A percentile compares a stretch with the other conserved stretches of the same genome.
Evolutionary conservation across 30 jellyfish, hydroid and myxozoan genomes (phyloP).

Genomic region (Catostylus mosaicus): DNA sequence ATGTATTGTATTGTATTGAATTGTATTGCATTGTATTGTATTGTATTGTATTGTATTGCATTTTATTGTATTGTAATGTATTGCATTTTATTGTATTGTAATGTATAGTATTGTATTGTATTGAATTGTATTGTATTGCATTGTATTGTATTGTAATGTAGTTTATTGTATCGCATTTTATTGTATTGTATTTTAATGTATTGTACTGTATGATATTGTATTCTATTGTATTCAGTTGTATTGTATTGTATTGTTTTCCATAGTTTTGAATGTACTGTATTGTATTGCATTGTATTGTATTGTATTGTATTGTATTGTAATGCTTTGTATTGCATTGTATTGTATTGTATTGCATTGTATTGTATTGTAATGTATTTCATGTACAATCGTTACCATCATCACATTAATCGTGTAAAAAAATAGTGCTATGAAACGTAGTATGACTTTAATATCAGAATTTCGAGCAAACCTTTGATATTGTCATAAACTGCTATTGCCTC

Average conservation of each 20-base stretch:
- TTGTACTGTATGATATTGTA: too few relatives aligned
- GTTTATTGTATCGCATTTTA: too few relatives aligned
- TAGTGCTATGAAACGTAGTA: too few relatives aligned
- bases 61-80: background rate
- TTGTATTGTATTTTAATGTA: background rate
- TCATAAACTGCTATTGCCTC: background rate
- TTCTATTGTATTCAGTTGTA: background rate
- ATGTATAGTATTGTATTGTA: background rate
- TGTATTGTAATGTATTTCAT: background rate
- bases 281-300: background rate
- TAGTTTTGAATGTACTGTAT: too few relatives aligned
- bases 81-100: background rate
- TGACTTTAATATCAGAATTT: too few relatives aligned
- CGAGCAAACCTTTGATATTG: background rate
- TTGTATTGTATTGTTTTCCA: background rate
- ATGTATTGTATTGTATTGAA: too few relatives aligned
- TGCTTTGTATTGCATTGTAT: background rate
- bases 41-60: background rate
- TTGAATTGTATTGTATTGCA: too few relatives aligned
- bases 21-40: background rate
- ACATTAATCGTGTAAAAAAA: background rate
- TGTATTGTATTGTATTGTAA: background rate
- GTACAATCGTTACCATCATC: background rate
- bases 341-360: background rate
- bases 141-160: background rate